A percentile compares a stretch with the other conserved stretches of the same genome.
Conservation (phyloP, 23 tunicate species). For the Botrylloides violaceus region DNA sequence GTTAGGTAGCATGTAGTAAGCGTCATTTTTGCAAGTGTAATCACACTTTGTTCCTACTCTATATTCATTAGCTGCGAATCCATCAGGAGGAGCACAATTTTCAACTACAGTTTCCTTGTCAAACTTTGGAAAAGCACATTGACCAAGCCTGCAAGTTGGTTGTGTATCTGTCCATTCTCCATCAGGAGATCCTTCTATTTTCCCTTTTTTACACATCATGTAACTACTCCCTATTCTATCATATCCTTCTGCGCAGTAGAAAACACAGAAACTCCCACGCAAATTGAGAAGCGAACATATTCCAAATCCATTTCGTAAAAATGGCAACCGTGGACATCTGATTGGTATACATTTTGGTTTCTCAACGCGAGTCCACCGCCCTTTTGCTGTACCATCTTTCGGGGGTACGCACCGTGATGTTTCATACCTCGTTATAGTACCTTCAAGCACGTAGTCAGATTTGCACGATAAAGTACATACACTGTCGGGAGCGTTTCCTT, state of each 20-base stretch:
- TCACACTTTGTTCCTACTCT: slow-evolving; percentile 17
- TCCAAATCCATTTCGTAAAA: neutral
- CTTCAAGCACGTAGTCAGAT: slow-evolving; percentile 12
- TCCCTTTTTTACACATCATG: slow-evolving; percentile 10
- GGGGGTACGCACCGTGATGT: slow-evolving; percentile 5
- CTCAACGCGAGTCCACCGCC: neutral
- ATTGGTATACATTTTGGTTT: slow-evolving; percentile 11
- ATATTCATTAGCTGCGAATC: slow-evolving; percentile 2
- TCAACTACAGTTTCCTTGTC: slow-evolving; percentile 16
- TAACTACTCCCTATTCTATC: slow-evolving; percentile 4
- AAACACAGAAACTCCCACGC: slow-evolving; percentile 18
- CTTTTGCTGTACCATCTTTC: neutral
- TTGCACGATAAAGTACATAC: slow-evolving; percentile 20
- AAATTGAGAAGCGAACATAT: slow-evolving; percentile 2
- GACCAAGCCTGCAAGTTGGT: slow-evolving; percentile 16
- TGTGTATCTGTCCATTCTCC: slow-evolving; percentile 14
- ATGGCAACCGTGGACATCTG: neutral
- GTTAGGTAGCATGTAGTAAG: slow-evolving; percentile 20
- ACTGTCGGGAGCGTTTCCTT: slow-evolving; percentile 28
- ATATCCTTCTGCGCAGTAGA: slow-evolving; percentile 16
- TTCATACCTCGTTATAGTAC: neutral
- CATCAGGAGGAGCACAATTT: slow-evolving; percentile 11
- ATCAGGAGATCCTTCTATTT: neutral
- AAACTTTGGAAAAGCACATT: neutral
- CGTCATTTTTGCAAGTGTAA: slow-evolving; percentile 19